Evolutionary conservation across 1,140 invertebrate genomes (phyloP).

Genomic region (Temnothorax longispinosus): DNA sequence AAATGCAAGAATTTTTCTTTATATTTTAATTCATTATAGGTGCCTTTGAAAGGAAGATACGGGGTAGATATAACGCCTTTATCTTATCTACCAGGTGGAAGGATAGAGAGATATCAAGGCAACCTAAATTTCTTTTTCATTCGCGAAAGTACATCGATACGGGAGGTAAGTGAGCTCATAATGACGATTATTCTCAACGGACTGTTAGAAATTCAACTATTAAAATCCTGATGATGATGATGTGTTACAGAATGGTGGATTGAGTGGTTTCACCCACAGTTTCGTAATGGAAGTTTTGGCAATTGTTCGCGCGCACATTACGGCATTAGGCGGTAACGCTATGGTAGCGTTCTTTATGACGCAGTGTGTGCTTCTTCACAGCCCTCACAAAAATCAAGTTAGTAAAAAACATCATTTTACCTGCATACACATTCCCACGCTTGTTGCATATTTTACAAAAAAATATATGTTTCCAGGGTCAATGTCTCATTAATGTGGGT

Average conservation of each 20-base stretch:
- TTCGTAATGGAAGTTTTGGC: slow-evolving; percentile 96
- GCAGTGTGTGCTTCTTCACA: slow-evolving; percentile 95
- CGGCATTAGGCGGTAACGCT: slow-evolving; percentile 97
- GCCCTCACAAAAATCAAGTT: slow-evolving; percentile 98
- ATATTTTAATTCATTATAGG: slow-evolving; percentile 80
- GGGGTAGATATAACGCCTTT: slow-evolving; percentile 95
- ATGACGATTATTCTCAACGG: background rate
- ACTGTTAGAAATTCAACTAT: background rate
- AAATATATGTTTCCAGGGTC: slow-evolving; percentile 88
- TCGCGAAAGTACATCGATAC: slow-evolving; percentile 95
- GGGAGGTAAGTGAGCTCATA: slow-evolving; percentile 88
- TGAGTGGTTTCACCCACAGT: slow-evolving; percentile 97
- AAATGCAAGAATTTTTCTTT: background rate
- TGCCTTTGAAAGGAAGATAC: slow-evolving; percentile 88
- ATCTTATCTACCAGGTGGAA: slow-evolving; percentile 92
- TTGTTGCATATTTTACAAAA: slow-evolving; percentile 1
- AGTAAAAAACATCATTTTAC: slow-evolving; percentile 54
- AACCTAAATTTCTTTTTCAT: slow-evolving; percentile 98
- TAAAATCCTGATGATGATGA: slow-evolving; percentile 15
- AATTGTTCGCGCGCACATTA: slow-evolving; percentile 96
- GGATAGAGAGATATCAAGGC: slow-evolving; percentile 94
- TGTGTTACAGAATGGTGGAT: slow-evolving; percentile 90
- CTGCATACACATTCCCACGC: background rate
- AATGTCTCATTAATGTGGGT: slow-evolving; percentile 97
- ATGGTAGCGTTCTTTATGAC: slow-evolving; percentile 97